Base-by-base conservation (phyloP, 2,888 invertebrate species). In the Hoplodrina blanda region DNA sequence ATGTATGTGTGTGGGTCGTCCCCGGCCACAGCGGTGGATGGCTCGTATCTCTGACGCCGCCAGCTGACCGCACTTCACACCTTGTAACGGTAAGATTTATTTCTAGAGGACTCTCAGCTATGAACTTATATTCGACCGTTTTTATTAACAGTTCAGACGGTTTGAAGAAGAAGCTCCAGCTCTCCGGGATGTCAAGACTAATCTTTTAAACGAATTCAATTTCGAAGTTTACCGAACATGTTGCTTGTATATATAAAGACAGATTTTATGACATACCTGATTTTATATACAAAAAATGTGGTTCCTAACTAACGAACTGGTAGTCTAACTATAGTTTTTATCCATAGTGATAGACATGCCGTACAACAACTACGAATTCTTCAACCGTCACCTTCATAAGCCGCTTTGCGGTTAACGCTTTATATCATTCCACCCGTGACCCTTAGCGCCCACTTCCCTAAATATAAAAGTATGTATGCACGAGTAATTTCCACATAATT, bases 31-130 rank as follows among this genome's bases (percentile, higher is more conserved):
- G 41, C 11, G 41, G 17, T 1, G 44, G 15, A 3, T 15, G 44
- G 44, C 44, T 4, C 15, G 46, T 20, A 5, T 52, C 50, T 20
- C 59, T 59, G 60, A 20, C 72, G 15, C 20, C 13, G 15, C 41
- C 55, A 52, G 59, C 6, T 19, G 52, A 46, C 33, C 60, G 15
- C 44, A 70, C 50, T 69, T 69, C 69, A 57, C 20, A 37, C 50
- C 30, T n/a, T 72, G n/a, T 33, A 71, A 8, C n/a, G 10, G 11
- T 7, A 20, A 20, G 57, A 71, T 72, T 72, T 60, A 72, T 72
- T 33, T 33, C 5, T n/a, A 15, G 15, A 72, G 15, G 20, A 53
- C 11, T 15, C 20, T 52, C 11, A 0, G 15, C 13, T 15, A 17
- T 44, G 30, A 50, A 19, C n/a, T 20, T 20, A 44, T 71, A 11